phyloP scores from a whole-genome alignment of 2,113 vertebrate genomes.

The Tauraco erythrolophus region DNA sequence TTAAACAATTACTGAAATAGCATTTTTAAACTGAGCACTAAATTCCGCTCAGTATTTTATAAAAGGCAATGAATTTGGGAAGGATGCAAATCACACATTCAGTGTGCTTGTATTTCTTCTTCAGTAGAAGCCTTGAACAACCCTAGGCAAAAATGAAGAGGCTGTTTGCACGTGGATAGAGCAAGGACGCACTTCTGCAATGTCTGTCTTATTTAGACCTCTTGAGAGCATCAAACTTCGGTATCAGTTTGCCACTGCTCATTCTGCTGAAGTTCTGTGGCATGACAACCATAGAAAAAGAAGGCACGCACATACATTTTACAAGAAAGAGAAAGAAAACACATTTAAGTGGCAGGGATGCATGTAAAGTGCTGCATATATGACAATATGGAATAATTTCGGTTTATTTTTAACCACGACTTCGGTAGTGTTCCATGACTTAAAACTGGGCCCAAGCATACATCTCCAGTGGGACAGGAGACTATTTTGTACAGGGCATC shows the following conservation, averaged over 20 bases:
- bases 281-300: neutral
- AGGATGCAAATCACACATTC: neutral
- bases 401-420: neutral
- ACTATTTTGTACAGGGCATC: neutral
- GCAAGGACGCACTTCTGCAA: neutral
- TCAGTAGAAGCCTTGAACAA: neutral
- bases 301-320: neutral
- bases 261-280: neutral
- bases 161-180: neutral
- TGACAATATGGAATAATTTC: neutral
- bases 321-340: neutral
- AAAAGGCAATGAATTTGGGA: constrained; percentile 13
- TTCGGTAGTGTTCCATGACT: neutral
- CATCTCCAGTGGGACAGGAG: neutral
- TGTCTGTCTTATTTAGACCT: neutral
- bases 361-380: accelerated
- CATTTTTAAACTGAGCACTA: constrained; percentile 48
- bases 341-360: neutral
- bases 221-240: neutral
- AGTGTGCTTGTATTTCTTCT: neutral
- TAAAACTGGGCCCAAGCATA: neutral
- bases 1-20: constrained; percentile 47
- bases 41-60: constrained; percentile 43
- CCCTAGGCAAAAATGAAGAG: neutral
- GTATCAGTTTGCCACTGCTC: neutral